Evolutionary conservation across 2,888 invertebrate species (phyloP).

Genomic region (Anorthoa munda): DNA sequence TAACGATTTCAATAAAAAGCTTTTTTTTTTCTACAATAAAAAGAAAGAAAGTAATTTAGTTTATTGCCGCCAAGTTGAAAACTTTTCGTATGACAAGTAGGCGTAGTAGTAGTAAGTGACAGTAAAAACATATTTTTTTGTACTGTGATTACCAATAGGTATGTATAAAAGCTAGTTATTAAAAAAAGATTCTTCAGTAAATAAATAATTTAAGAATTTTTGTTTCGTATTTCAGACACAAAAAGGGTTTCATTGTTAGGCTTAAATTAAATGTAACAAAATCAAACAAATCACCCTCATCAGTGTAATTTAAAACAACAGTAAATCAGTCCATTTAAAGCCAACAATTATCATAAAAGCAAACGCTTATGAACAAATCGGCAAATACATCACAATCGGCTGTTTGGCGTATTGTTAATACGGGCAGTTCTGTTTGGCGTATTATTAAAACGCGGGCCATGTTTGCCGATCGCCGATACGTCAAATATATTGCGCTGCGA

Average conservation of each 20-base stretch:
- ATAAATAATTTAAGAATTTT: not conserved
- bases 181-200: not conserved
- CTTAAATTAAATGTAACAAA: not conserved
- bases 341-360: conserved; percentile 60
- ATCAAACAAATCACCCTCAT: not conserved
- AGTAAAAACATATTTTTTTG: too few relatives aligned
- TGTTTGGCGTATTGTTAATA: conserved; percentile 53
- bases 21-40: too few relatives aligned
- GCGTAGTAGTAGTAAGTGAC: too few relatives aligned
- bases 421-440: conserved; percentile 46
- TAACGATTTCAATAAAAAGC: not conserved
- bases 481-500: conserved; percentile 60
- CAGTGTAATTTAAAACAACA: conserved; percentile 16
- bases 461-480: conserved; percentile 53
- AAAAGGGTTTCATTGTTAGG: not conserved
- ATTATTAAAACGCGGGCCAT: conserved; percentile 55
- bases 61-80: too few relatives aligned
- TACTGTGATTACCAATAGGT: not conserved
- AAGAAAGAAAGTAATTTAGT: too few relatives aligned
- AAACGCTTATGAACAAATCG: conserved; percentile 59
- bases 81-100: not conserved
- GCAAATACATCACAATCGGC: conserved; percentile 58
- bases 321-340: conserved; percentile 37
- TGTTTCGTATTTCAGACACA: not conserved
- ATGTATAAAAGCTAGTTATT: not conserved